Conservation (phyloP, 1,140 invertebrate species). For the Chrysoperla carnea region DNA sequence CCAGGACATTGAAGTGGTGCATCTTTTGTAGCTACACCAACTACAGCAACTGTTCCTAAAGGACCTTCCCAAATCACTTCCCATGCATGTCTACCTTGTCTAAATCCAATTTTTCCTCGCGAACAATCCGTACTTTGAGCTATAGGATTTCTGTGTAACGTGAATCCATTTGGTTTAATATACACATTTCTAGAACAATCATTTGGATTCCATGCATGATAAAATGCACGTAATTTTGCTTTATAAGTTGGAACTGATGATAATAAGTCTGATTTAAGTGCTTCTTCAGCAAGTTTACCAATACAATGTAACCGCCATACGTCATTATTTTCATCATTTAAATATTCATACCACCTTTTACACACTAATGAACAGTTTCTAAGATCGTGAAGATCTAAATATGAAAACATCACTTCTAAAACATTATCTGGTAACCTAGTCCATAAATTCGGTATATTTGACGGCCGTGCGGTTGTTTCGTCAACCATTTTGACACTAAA, state of each 20-base stretch:
- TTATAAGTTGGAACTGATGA: constrained; percentile 82
- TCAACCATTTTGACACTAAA: constrained; percentile 17
- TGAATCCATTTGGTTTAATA: constrained; percentile 94
- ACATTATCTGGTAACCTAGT: constrained; percentile 49
- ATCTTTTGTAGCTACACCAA: constrained; percentile 91
- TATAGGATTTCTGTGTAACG: constrained; percentile 89
- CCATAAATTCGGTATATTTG: background rate
- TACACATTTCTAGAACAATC: constrained; percentile 96
- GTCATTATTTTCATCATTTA: constrained; percentile 89
- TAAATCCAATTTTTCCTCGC: constrained; percentile 86
- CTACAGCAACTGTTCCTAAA: constrained; percentile 84
- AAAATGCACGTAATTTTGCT: constrained; percentile 84
- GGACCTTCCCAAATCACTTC: constrained; percentile 99
- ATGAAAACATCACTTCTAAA: constrained; percentile 88
- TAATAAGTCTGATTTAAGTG: constrained; percentile 81
- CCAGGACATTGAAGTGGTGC: constrained; percentile 80
- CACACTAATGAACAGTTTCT: constrained; percentile 83
- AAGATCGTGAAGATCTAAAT: constrained; percentile 72
- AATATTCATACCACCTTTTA: constrained; percentile 78
- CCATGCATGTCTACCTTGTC: constrained; percentile 89
- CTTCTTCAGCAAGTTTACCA: constrained; percentile 74
- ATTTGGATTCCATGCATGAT: constrained; percentile 93
- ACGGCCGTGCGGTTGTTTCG: constrained; percentile 14
- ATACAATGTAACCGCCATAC: constrained; percentile 88
- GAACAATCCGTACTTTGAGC: constrained; percentile 97